Conservation (phyloP, 2,797 vertebrate species). For the Cuniculus paca region DNA sequence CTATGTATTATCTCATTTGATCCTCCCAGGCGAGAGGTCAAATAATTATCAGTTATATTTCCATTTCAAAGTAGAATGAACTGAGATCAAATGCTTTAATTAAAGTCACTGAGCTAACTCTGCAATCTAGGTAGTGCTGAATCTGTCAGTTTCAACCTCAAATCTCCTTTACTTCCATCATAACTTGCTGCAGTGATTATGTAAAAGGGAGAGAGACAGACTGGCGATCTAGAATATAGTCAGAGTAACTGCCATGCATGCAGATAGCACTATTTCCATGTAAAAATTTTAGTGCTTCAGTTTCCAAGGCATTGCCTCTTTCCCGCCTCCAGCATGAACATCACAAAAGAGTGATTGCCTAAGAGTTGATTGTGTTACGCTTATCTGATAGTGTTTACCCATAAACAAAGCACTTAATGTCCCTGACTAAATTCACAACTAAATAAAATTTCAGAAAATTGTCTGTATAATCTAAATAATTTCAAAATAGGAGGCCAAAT, state of each 20-base stretch:
- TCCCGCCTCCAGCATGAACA: neutral
- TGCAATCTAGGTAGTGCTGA: neutral
- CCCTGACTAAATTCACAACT: neutral
- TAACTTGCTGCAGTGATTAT: conserved; percentile 34
- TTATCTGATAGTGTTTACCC: neutral
- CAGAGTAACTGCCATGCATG: neutral
- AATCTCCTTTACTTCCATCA: conserved; percentile 1
- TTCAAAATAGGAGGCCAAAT: neutral
- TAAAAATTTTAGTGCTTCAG: neutral
- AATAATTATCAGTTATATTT: conserved; percentile 53
- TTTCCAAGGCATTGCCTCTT: conserved; percentile 4
- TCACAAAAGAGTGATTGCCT: neutral
- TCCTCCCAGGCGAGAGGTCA: conserved; percentile 46
- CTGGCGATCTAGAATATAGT: neutral
- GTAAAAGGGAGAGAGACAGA: neutral
- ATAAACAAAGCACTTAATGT: neutral
- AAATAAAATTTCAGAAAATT: neutral
- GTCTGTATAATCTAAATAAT: neutral
- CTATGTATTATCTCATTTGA: conserved; percentile 1
- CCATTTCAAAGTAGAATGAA: conserved; percentile 55
- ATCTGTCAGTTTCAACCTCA: conserved; percentile 2
- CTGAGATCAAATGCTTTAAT: conserved; percentile 38
- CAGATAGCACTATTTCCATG: neutral
- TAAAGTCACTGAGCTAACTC: conserved; percentile 33
- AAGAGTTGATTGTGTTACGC: conserved; percentile 2